A percentile compares a stretch with the other conserved stretches of the same genome.
These are phyloP conservation scores for Bostrychus sinensis DNA, from an alignment of 2,113 vertebrate species.

Conservation along the genomic window DNA sequence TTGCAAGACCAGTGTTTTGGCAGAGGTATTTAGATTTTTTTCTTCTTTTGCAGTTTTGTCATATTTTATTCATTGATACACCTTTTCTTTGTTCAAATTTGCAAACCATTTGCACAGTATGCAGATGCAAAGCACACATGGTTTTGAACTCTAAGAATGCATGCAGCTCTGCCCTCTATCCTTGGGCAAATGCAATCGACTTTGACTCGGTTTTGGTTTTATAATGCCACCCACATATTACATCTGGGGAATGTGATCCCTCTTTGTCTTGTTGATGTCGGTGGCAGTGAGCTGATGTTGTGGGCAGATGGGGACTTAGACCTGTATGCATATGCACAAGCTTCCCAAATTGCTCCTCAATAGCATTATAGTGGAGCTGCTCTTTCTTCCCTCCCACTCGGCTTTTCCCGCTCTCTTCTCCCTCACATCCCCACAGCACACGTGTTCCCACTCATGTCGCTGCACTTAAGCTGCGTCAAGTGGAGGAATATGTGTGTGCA, in stretches of 20 bases:
- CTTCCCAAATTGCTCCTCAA: constrained; percentile 75
- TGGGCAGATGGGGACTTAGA: constrained; percentile 72
- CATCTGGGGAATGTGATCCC: constrained; percentile 63
- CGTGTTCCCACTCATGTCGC: constrained; percentile 61
- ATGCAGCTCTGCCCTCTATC: constrained; percentile 41
- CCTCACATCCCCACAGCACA: constrained; percentile 44
- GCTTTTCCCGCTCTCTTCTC: constrained; percentile 54
- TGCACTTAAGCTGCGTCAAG: constrained; percentile 56
- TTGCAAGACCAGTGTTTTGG: too few relatives aligned
- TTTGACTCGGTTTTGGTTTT: constrained; percentile 71
- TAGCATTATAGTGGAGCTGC: constrained; percentile 66
- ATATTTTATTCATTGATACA: too few relatives aligned
- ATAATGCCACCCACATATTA: constrained; percentile 70
- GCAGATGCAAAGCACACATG: constrained; percentile 16
- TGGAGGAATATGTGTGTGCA: constrained; percentile 34
- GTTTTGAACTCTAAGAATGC: constrained; percentile 14
- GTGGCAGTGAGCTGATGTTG: constrained; percentile 69
- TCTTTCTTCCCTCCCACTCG: constrained; percentile 69
- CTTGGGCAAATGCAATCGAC: constrained; percentile 64
- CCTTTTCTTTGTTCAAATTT: too few relatives aligned
- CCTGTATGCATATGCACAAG: constrained; percentile 71
- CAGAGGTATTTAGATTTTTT: too few relatives aligned
- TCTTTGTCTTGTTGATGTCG: constrained; percentile 76
- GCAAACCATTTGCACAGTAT: too few relatives aligned
- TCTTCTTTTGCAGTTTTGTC: too few relatives aligned